Base-by-base conservation (phyloP, 2,888 invertebrate genomes). In the Scrobipalpa atriplicella region DNA sequence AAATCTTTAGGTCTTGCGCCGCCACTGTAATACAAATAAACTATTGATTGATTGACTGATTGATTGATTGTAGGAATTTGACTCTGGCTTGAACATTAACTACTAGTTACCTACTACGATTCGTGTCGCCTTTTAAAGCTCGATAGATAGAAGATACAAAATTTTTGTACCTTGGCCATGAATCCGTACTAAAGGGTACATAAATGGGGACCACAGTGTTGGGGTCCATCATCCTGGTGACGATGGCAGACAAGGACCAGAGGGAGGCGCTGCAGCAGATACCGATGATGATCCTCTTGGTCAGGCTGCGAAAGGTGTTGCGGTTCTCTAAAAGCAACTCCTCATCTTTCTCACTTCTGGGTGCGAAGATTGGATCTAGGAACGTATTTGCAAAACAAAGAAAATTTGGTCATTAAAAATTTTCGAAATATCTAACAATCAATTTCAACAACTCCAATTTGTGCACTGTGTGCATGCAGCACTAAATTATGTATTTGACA, bases 361-460 rank as follows among this genome's bases (percentile, higher is more conserved):
- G 73, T 13, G 71, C 74, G 43, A 85, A 83, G 6, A 76, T 73
- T 0, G 77, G 74, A 65, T 73, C 84, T 84, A 69, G 7, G 21
- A 61, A 29, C 9, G 18, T 19, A 1, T 9, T 29, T 29, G 29
- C 5, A 29, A 29, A 29, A 29, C 29, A 29, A 3, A 5, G 5
- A 71, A 70, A 18, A 62, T 62, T 51, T 21, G 52, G 52, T 54
- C 10, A 3, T 21, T 2, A 21, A 56, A 19, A 18, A 21, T 7
- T 56, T 11, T 29, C 29, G 29, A 29, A 29, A 29, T n/a, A n/a
- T n/a, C n/a, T n/a, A n/a, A n/a, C n/a, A n/a, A n/a, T n/a, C n/a
- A n/a, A n/a, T n/a, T n/a, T n/a, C n/a, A n/a, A n/a, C n/a, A n/a
- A n/a, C n/a, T n/a, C n/a, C n/a, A n/a, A n/a, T n/a, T n/a, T n/a